Evolutionary conservation across 1,140 invertebrate species (phyloP), one percentile per base, ranked within the genome.

Genomic region (Apis cerana): DNA sequence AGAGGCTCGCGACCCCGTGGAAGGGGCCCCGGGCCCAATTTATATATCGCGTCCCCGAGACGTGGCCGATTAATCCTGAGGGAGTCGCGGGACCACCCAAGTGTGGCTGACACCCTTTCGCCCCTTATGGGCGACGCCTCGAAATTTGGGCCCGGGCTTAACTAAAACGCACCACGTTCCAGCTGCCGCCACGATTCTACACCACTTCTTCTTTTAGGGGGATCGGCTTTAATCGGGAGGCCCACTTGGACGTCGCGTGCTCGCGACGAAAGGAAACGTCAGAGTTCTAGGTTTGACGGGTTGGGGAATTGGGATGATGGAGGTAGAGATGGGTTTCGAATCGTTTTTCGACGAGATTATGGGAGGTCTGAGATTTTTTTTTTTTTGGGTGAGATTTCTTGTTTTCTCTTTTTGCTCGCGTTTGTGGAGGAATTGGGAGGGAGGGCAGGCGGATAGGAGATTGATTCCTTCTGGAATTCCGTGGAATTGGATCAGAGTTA

Each of bases 11-110:
- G 65, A 62, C 71, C 88, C 33, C 85, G 86, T 83, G 82, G 86
- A 86, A 90, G 87, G 85, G 86, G 13, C 85, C 61, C 52, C 86
- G 80, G 89, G 89, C 88, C 93, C 92, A 93, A 94, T 94, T 94
- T 93, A 94, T 93, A 94, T 92, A 94, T 93, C 89, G 88, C 92
- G 91, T 91, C 90, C 84, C 84, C 82, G 87, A 85, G 90, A 91
- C 90, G 88, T 89, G 83, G 79, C 84, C 92, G 92, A 94, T 94
- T 94, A 94, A 94, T 94, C 92, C 93, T 92, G 78, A 64, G 80
- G 89, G 90, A 91, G 85, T 90, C 91, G 89, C 88, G 85, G 62
- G 93, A 94, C 93, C 93, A 94, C 93, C 93, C 93, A 94, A 83
- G 91, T 90, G 90, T 91, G 90, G 87, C 93, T 91, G 91, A 94